Base-by-base conservation (phyloP, 2,113 vertebrate species). In the Mungos mungo region DNA sequence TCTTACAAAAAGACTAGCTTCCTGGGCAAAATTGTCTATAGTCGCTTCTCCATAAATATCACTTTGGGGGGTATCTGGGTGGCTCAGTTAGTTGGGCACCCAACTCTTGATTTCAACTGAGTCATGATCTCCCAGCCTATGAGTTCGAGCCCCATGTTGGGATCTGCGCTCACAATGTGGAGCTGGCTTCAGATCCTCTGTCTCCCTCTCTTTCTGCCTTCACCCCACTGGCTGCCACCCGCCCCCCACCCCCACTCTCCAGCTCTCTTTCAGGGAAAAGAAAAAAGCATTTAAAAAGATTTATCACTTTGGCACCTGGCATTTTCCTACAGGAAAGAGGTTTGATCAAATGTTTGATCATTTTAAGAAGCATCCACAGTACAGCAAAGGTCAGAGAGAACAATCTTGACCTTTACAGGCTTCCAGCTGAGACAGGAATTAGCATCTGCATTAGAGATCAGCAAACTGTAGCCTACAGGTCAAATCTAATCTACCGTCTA, bases 321-420 rank as follows among this genome's bases (percentile, higher is more conserved):
- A 84, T 91, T 23, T 85, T 85, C 15, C 38, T 69, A 54, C 13
- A 52, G 31, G 33, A 72, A 38, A 97, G 29, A 41, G 33, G 9
- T 93, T 97, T 88, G 50, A 57, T 72, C 94, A 90, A 96, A 91
- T 77, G 25, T 52, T 90, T 97, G 27, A 85, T 86, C 74, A 52
- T 89, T 83, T 95, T 93, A 87, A 96, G 77, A 93, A 92, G n/a
- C 41, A 97, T 92, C 54, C 4, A 68, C 33, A 77, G 52, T 79
- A 29, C 2, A 38, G 14, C 25, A 27, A 96, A 93, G 35, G 3
- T 54, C 35, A 35, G n/a, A 90, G 54, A 95, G 38, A 90, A 96
- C 19, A 60, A 31, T 80, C 77, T 57, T 95, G 77, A 4, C 41
- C 7, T 90, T 94, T 90, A 38, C 3, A 66, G 38, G 29, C 66